These are phyloP conservation scores for Penaeus monodon DNA, from an alignment of 2,888 invertebrate species.

Conservation along the genomic window DNA sequence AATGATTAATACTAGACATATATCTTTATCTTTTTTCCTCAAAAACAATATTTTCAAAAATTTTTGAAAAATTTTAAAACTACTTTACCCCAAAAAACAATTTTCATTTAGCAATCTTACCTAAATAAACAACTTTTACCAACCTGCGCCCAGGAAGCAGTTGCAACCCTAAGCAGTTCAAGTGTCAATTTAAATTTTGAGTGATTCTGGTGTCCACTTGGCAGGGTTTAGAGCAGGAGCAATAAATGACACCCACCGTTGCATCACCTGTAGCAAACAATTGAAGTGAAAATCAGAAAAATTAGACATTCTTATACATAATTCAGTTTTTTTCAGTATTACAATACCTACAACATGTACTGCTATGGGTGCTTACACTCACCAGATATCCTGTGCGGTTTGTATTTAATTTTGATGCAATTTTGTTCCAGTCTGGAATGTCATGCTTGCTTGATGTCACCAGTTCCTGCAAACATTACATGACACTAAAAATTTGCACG, in stretches of 20 bases:
- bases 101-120: neutral
- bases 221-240: conserved; percentile 48
- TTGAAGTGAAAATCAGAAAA: neutral
- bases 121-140: neutral
- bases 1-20: too few species aligned
- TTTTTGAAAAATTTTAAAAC: too few species aligned
- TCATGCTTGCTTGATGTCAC: neutral
- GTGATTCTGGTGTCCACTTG: conserved; percentile 37
- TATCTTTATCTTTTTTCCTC: too few species aligned
- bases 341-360: neutral
- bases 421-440: conserved; percentile 35
- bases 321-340: neutral
- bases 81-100: too few species aligned
- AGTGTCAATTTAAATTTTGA: conserved; percentile 41
- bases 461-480: conserved; percentile 9
- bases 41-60: too few species aligned
- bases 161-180: conserved; percentile 46
- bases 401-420: conserved; percentile 32
- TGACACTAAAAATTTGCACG: neutral
- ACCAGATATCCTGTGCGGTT: conserved; percentile 51
- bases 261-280: conserved; percentile 51
- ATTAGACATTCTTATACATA: neutral
- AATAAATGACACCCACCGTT: conserved; percentile 58
- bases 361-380: neutral
- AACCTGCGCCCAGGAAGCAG: conserved; percentile 62